phyloP scores from a whole-genome alignment of 1,140 invertebrate genomes.

The Teleopsis dalmanni region DNA sequence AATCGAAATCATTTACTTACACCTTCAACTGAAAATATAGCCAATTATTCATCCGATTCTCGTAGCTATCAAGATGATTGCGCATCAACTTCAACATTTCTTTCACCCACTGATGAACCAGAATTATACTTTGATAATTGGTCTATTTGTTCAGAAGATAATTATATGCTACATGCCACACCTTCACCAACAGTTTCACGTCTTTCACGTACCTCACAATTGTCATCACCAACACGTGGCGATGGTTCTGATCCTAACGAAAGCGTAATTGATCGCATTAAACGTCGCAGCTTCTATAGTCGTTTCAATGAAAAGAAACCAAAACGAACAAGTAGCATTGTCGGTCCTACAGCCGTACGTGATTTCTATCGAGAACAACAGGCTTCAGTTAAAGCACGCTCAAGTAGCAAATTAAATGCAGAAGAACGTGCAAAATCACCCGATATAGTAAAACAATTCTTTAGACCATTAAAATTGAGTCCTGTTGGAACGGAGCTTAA shows the following conservation, averaged over 20 bases:
- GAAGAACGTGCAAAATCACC: slow-evolving; percentile 28
- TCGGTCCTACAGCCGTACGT: slow-evolving; percentile 46
- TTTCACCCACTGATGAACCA: slow-evolving; percentile 56
- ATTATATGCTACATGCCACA: slow-evolving; percentile 37
- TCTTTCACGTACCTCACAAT: slow-evolving; percentile 45
- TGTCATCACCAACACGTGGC: slow-evolving; percentile 35
- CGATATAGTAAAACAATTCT: slow-evolving; percentile 38
- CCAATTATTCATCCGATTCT: slow-evolving; percentile 42
- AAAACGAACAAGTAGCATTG: slow-evolving; percentile 53
- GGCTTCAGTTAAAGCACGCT: slow-evolving; percentile 18
- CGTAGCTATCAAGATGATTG: slow-evolving; percentile 41
- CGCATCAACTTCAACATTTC: slow-evolving; percentile 42
- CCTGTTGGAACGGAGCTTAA: slow-evolving; percentile 38
- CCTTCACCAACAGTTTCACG: slow-evolving; percentile 46
- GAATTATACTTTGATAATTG: slow-evolving; percentile 58
- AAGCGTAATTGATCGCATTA: slow-evolving; percentile 75
- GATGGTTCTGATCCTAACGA: slow-evolving; percentile 50
- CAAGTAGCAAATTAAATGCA: slow-evolving; percentile 18
- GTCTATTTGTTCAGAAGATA: slow-evolving; percentile 58
- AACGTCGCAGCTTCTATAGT: slow-evolving; percentile 80
- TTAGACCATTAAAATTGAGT: slow-evolving; percentile 35
- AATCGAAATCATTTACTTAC: slow-evolving; percentile 40
- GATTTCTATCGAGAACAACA: slow-evolving; percentile 41
- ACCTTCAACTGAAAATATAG: slow-evolving; percentile 40
- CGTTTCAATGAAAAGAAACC: slow-evolving; percentile 75